Evolutionary conservation across 23 tunicate species (phyloP).

Genomic region (Halocynthia roretzi): DNA sequence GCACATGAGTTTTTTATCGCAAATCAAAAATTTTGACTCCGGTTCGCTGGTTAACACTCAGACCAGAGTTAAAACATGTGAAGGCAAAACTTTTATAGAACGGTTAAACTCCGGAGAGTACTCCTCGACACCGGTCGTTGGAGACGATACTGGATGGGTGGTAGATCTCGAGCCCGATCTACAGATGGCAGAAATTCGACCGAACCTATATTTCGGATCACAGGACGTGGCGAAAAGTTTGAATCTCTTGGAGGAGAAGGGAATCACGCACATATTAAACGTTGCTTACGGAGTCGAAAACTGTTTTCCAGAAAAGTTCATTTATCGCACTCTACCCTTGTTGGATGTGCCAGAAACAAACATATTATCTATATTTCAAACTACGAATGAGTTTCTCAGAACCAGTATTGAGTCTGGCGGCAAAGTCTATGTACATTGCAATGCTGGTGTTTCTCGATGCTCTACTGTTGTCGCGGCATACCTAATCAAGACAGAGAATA

Average conservation of each 20-base stretch:
- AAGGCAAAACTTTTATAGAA: constrained; percentile 17
- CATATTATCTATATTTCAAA: constrained; percentile 6
- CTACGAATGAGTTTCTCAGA: constrained; percentile 5
- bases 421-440: constrained; percentile 34
- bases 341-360: constrained; percentile 29
- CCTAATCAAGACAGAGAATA: constrained; percentile 10
- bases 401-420: constrained; percentile 8
- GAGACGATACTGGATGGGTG: constrained; percentile 25
- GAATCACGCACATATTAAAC: constrained; percentile 38
- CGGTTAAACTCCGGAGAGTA: constrained; percentile 10
- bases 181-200: constrained; percentile 26
- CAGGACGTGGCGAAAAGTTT: constrained; percentile 27
- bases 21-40: not conserved
- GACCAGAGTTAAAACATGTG: constrained; percentile 13
- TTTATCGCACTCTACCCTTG: constrained; percentile 8
- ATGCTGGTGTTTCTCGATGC: constrained; percentile 46
- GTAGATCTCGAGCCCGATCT: constrained; percentile 30
- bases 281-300: constrained; percentile 28
- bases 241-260: constrained; percentile 10
- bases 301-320: constrained; percentile 19
- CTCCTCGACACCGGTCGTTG: constrained; percentile 2
- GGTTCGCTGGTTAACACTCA: constrained; percentile 1
- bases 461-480: constrained; percentile 28
- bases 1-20: not conserved
- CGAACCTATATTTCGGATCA: constrained; percentile 24